Conservation (phyloP, 1,140 invertebrate species). For the Sarcophaga peregrina region DNA sequence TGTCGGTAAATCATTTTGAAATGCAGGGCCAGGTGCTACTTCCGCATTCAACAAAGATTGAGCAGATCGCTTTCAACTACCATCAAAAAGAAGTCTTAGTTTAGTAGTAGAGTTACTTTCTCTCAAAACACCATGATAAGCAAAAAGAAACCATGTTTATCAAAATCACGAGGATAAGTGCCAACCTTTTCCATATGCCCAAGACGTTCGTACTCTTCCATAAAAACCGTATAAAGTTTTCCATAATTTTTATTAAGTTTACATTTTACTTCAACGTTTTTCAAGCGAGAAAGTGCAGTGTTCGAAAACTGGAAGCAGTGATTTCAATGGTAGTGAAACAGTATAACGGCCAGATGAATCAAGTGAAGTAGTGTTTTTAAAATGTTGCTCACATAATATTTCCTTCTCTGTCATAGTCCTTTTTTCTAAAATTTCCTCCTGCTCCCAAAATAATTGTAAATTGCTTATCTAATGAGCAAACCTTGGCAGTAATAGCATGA, state of each 20-base stretch:
- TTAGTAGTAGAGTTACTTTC: too few relatives aligned
- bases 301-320: background rate
- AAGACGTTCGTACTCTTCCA: too few relatives aligned
- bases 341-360: background rate
- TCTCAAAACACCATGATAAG: too few relatives aligned
- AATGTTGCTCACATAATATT: background rate
- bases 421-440: background rate
- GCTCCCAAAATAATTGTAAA: background rate
- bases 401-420: background rate
- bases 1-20: background rate
- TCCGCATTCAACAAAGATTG: background rate
- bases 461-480: background rate
- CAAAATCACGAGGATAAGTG: too few relatives aligned
- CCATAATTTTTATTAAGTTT: background rate
- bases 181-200: too few relatives aligned
- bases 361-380: background rate
- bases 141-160: too few relatives aligned
- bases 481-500: background rate
- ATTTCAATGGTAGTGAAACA: background rate
- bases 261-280: conserved; percentile 3
- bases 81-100: too few relatives aligned
- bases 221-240: background rate
- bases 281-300: background rate
- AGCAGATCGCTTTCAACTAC: too few relatives aligned
- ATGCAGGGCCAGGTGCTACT: background rate